These are phyloP conservation scores for Crocodylus rhombifer DNA, from an alignment of 2,797 vertebrate species.

Conservation along the genomic window DNA sequence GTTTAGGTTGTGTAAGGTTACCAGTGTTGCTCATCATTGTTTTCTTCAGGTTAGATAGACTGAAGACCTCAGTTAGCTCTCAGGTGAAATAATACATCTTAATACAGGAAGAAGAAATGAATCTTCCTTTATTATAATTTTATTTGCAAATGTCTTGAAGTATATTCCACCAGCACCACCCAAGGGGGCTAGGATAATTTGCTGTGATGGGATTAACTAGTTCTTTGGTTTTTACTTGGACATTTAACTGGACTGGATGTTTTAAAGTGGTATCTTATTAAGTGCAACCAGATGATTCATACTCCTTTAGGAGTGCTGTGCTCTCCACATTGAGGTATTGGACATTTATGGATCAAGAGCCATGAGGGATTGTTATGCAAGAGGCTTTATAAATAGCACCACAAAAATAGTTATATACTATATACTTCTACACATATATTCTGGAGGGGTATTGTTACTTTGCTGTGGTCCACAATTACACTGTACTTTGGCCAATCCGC, in stretches of 20 bases:
- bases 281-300: too few relatives aligned
- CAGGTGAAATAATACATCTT: slow-evolving; percentile 61
- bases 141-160: slow-evolving; percentile 23
- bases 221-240: slow-evolving; percentile 47
- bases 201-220: slow-evolving; percentile 45
- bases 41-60: slow-evolving; percentile 43
- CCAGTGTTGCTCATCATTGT: neutral
- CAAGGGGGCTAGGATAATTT: slow-evolving; percentile 30
- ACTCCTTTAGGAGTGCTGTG: too few relatives aligned
- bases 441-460: too few relatives aligned
- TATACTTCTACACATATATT: too few relatives aligned
- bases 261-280: slow-evolving; percentile 59
- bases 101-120: slow-evolving; percentile 23
- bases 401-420: too few relatives aligned
- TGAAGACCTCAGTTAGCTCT: slow-evolving; percentile 33
- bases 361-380: too few relatives aligned
- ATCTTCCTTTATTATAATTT: slow-evolving; percentile 43
- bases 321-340: too few relatives aligned
- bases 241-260: slow-evolving; percentile 50
- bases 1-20: slow-evolving; percentile 12
- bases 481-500: too few relatives aligned
- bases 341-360: too few relatives aligned
- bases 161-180: neutral
- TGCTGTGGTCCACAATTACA: too few relatives aligned
- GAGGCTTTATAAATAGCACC: too few relatives aligned